Evolutionary conservation across 2,113 vertebrate species (phyloP).

Genomic region (Mus pahari): DNA sequence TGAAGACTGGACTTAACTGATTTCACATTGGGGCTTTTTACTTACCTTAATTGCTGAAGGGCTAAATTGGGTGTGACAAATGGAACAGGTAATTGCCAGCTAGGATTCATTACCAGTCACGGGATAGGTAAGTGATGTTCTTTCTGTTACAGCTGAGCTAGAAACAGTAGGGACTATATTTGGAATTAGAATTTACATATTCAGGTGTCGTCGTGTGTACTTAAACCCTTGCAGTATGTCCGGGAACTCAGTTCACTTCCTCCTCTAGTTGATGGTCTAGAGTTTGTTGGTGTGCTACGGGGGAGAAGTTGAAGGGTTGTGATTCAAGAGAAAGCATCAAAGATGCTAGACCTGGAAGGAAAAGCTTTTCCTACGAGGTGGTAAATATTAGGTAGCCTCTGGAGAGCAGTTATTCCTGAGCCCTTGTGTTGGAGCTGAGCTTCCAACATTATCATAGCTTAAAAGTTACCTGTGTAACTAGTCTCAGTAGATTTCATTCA

Average conservation of each 20-base stretch:
- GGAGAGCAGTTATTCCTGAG: constrained; percentile 40
- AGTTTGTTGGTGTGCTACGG: not conserved
- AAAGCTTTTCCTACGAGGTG: not conserved
- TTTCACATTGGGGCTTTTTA: constrained; percentile 81
- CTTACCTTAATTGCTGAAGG: constrained; percentile 83
- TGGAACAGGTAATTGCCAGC: constrained; percentile 82
- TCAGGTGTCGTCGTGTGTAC: not conserved
- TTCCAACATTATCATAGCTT: not conserved
- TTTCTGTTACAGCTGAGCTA: constrained; percentile 85
- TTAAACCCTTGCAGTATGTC: not conserved
- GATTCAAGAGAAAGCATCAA: constrained; percentile 68
- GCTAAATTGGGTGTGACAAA: constrained; percentile 83
- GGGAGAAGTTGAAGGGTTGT: constrained; percentile 28
- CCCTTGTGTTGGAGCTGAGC: constrained; percentile 1
- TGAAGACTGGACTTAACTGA: constrained; percentile 78
- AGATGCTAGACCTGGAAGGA: constrained; percentile 69
- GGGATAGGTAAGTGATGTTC: constrained; percentile 86
- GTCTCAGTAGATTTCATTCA: constrained; percentile 36
- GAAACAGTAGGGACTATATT: not conserved
- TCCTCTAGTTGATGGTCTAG: constrained; percentile 41
- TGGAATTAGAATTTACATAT: constrained; percentile 45
- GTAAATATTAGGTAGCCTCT: constrained; percentile 39
- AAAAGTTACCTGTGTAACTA: not conserved
- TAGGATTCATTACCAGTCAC: constrained; percentile 84
- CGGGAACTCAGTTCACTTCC: constrained; percentile 34